Evolutionary conservation across 1,140 invertebrate genomes (phyloP).

Genomic region (Patella vulgata): DNA sequence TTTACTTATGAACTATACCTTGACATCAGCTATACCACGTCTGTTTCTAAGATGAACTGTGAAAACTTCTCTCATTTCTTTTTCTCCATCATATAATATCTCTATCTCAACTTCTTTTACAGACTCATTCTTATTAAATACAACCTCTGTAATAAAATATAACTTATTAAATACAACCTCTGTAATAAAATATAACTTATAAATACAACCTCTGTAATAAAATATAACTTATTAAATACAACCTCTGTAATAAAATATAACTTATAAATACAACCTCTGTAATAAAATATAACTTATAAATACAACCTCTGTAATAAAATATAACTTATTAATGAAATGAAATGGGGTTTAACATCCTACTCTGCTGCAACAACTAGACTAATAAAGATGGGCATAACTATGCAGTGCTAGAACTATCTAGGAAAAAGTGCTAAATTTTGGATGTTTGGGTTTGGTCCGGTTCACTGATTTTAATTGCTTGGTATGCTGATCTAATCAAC

Average conservation of each 20-base stretch:
- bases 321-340: neutral
- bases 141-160: conserved; percentile 48
- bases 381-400: no score
- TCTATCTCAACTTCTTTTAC: conserved; percentile 57
- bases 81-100: conserved; percentile 60
- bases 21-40: conserved; percentile 53
- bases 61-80: conserved; percentile 65
- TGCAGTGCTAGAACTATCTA: no score
- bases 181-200: neutral
- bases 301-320: neutral
- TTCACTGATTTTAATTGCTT: no score
- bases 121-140: conserved; percentile 59
- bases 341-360: no score
- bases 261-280: neutral
- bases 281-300: neutral
- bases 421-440: no score
- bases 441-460: no score
- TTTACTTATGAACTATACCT: no score
- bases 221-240: neutral
- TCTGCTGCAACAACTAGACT: no score
- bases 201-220: neutral
- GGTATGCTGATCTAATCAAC: no score
- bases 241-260: neutral
- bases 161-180: neutral
- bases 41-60: conserved; percentile 53